phyloP scores from a whole-genome alignment of 2,113 vertebrate genomes.

The Hippocampus comes region DNA sequence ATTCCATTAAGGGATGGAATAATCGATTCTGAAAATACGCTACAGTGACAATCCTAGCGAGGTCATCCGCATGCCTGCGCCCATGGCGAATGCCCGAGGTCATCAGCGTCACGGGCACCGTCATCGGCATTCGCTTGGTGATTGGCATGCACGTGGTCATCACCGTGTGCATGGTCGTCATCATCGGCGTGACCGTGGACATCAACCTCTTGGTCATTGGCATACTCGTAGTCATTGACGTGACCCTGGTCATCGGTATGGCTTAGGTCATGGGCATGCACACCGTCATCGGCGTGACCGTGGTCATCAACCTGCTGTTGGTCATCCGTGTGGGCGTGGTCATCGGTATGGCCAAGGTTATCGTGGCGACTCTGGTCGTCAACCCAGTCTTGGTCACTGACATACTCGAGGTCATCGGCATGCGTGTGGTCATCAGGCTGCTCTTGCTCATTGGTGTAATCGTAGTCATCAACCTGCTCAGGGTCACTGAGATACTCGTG shows the following conservation, averaged over 20 bases:
- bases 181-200: conserved; percentile 11
- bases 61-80: no score
- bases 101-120: no score
- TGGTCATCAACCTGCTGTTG: conserved; percentile 61
- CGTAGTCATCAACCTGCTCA: no score
- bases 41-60: no score
- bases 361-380: conserved; percentile 45
- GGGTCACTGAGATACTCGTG: background rate
- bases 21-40: no score
- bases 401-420: conserved; percentile 44
- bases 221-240: conserved; percentile 17
- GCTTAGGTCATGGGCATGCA: conserved; percentile 45
- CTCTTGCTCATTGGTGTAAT: conserved; percentile 5
- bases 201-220: background rate
- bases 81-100: no score
- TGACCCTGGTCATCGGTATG: conserved; percentile 47
- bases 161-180: conserved; percentile 14
- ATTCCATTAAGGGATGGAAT: no score
- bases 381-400: conserved; percentile 57
- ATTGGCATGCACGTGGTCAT: conserved; percentile 25
- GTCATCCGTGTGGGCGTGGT: conserved; percentile 24
- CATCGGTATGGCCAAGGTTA: conserved; percentile 50
- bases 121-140: background rate
- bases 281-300: conserved; percentile 55
- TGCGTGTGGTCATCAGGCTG: conserved; percentile 49